Evolutionary conservation across 2,888 invertebrate genomes (phyloP), one percentile per base, ranked within the genome.

Genomic region (Crioceris asparagi): DNA sequence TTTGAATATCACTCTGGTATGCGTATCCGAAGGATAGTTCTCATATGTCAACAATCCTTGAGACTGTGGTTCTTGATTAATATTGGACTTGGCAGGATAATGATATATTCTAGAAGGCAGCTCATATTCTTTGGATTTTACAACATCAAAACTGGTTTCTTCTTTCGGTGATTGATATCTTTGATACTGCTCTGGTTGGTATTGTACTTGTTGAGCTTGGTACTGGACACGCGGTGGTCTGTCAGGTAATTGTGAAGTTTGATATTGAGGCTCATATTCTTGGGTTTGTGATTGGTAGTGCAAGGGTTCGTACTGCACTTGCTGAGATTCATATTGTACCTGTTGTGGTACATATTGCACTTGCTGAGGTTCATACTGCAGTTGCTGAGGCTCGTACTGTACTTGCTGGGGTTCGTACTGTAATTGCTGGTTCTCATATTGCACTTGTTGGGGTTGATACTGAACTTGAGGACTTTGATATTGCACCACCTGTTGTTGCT

Each of bases 11-110:
- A 75, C 74, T 48, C 68, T 65, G 1, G 75, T 75, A 42, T 75
- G 74, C 31, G 68, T 67, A 42, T 69, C 66, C 45, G 68, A 70
- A 1, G 75, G 74, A 51, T 73, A 75, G 47, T 74, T 75, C 54
- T 74, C 74, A 14, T 68, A 63, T 2, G 72, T 65, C 2, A 66
- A 52, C 16, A 71, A 49, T 10, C 45, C 45, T 16, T 42, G 11
- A 6, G 29, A 21, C 11, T 11, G 10, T 17, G 8, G 32, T 26
- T 19, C 25, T 11, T 11, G 8, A 27, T 26, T 12, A 15, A 19
- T 18, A 11, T n/a, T 15, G 42, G 42, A 37, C 39, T 36, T 27
- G n/a, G n/a, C n/a, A n/a, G n/a, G n/a, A n/a, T n/a, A n/a, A n/a
- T n/a, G n/a, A n/a, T n/a, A n/a, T n/a, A n/a, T n/a, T n/a, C n/a